These are phyloP conservation scores for Drosophila setifemur DNA, from an alignment of 1,140 invertebrate species.

Conservation along the genomic window DNA sequence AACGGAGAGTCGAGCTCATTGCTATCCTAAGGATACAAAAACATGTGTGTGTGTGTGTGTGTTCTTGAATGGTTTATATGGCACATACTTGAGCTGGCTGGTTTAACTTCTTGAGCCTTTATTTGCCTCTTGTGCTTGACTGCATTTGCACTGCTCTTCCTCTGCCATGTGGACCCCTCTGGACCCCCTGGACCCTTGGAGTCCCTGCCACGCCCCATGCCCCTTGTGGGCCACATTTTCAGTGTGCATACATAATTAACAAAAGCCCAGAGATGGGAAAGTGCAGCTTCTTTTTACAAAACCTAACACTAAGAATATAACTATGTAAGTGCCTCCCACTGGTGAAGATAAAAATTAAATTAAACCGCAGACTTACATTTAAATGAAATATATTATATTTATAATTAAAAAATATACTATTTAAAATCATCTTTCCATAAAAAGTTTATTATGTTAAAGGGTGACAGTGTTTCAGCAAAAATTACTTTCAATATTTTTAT, in stretches of 20 bases:
- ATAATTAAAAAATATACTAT: too few relatives aligned
- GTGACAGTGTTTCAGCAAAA: too few relatives aligned
- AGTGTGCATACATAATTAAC: slow-evolving; percentile 40
- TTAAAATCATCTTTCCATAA: too few relatives aligned
- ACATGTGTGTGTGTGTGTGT: not conserved
- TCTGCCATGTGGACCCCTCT: not conserved
- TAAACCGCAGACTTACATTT: too few relatives aligned
- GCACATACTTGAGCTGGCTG: slow-evolving; percentile 39
- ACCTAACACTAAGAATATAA: not conserved
- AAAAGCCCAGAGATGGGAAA: not conserved
- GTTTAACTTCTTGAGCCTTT: slow-evolving; percentile 43
- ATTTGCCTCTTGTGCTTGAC: slow-evolving; percentile 29
- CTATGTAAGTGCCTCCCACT: too few relatives aligned
- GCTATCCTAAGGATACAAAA: not conserved
- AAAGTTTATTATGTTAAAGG: too few relatives aligned
- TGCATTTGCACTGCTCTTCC: slow-evolving; percentile 31
- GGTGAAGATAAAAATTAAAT: too few relatives aligned
- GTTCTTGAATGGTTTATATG: slow-evolving; percentile 35
- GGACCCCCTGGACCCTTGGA: not conserved
- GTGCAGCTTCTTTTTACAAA: not conserved
- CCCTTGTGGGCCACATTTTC: slow-evolving; percentile 13
- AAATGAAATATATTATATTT: too few relatives aligned
- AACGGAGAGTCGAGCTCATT: slow-evolving; percentile 5
- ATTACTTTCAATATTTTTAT: too few relatives aligned
- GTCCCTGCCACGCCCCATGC: not conserved